A percentile compares a stretch with the other conserved stretches of the same genome.
Conservation (phyloP, 2,113 vertebrate genomes). For the Alouatta palliata region DNA sequence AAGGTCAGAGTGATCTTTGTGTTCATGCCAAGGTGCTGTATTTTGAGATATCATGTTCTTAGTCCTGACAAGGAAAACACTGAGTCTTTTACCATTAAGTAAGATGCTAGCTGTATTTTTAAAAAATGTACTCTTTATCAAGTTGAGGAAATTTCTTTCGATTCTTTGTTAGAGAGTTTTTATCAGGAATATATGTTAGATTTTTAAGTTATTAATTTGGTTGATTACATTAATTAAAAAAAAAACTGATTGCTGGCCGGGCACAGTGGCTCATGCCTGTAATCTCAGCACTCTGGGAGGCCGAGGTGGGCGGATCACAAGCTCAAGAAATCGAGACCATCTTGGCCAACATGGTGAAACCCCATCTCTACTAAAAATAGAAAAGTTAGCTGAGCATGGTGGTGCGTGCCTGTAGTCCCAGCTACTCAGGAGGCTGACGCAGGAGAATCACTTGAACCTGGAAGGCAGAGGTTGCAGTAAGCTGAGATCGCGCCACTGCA, state of each 20-base stretch:
- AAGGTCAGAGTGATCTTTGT: not conserved
- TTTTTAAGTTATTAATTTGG: not conserved
- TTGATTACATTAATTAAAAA: not conserved
- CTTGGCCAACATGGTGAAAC: no score
- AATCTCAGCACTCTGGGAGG: no score
- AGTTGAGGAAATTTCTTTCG: not conserved
- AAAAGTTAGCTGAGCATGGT: no score
- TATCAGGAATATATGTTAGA: not conserved
- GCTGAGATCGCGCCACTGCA: no score
- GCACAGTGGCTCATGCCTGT: no score
- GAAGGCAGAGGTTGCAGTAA: no score
- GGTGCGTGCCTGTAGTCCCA: no score
- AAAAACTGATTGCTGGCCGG: not conserved
- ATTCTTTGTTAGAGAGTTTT: not conserved
- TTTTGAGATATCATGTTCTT: not conserved
- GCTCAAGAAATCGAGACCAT: no score
- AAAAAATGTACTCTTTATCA: not conserved
- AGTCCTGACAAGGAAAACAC: not conserved
- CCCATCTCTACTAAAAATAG: no score
- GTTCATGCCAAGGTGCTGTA: not conserved
- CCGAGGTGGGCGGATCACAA: no score
- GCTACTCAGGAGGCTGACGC: no score
- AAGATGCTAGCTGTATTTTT: not conserved
- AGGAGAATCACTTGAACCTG: no score
- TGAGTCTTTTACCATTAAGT: not conserved